Conservation (phyloP, 1,140 invertebrate genomes). For the Gryon sp. region DNA sequence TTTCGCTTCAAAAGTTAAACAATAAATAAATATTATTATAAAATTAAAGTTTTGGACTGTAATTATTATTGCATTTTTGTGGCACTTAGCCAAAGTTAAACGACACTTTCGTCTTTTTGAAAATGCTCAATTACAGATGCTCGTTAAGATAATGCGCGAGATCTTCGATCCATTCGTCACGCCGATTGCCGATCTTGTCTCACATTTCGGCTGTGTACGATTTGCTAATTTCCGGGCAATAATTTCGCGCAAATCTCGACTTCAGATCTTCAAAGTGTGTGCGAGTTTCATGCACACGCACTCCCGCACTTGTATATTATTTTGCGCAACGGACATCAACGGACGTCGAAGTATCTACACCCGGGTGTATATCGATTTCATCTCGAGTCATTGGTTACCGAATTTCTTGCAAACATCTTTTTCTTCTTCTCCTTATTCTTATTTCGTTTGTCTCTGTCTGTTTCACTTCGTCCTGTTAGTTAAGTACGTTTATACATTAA, state of each 20-base stretch:
- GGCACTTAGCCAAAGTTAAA: conserved; percentile 15
- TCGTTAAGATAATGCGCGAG: conserved; percentile 46
- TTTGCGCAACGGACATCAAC: conserved; percentile 10
- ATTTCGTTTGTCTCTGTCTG: background rate
- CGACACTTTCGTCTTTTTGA: conserved; percentile 23
- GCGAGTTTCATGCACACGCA: background rate
- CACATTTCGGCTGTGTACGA: conserved; percentile 31
- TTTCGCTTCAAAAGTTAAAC: no score
- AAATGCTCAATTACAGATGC: conserved; percentile 47
- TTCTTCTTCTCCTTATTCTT: background rate
- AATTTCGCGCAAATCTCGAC: conserved; percentile 44
- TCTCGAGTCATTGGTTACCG: conserved; percentile 4
- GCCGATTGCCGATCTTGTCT: conserved; percentile 52
- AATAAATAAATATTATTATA: no score
- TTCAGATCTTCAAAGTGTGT: conserved; percentile 18
- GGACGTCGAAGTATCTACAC: conserved; percentile 7
- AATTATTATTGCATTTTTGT: conserved; percentile 22
- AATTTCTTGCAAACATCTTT: conserved; percentile 1
- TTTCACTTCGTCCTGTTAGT: background rate
- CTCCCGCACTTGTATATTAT: conserved; percentile 35
- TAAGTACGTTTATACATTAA: background rate
- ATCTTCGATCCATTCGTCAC: conserved; percentile 50
- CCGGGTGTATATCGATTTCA: conserved; percentile 6
- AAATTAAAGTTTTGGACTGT: no score
- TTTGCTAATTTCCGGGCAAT: conserved; percentile 51